A percentile compares a stretch with the other conserved stretches of the same genome.
phyloP scores from a whole-genome alignment of 2,797 vertebrate species.

The Argya squamiceps region DNA sequence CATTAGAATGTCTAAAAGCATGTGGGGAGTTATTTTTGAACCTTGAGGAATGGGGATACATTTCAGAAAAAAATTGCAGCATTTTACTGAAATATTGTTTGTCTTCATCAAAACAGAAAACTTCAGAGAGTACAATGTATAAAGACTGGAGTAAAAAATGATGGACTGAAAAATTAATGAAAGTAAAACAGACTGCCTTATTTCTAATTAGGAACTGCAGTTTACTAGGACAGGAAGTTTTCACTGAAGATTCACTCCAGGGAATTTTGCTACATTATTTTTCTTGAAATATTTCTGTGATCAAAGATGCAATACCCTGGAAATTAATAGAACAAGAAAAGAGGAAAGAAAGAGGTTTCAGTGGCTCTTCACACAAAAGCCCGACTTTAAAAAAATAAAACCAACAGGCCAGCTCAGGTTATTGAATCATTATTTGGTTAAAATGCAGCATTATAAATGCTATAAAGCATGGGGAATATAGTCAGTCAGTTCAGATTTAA shows the following conservation, averaged over 20 bases:
- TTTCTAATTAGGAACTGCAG: neutral
- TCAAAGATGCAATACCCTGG: neutral
- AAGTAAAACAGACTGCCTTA: conserved; percentile 4
- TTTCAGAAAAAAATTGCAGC: neutral
- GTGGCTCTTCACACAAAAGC: neutral
- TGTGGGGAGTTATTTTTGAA: neutral
- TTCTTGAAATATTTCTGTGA: conserved; percentile 7
- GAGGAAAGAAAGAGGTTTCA: neutral
- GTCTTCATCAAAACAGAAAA: neutral
- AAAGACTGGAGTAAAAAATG: neutral
- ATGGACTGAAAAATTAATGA: conserved; percentile 23
- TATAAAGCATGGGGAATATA: neutral
- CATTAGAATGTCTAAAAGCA: neutral
- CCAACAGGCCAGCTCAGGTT: neutral
- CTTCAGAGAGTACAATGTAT: neutral
- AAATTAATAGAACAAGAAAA: neutral
- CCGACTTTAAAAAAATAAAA: neutral
- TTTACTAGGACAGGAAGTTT: conserved; percentile 2
- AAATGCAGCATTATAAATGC: neutral
- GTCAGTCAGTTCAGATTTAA: neutral
- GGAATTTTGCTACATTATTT: neutral
- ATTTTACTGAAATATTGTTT: neutral
- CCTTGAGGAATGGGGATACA: neutral
- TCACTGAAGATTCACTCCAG: conserved; percentile 2
- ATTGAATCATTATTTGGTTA: neutral